These are phyloP conservation scores for Chrysolina haemoptera DNA, from an alignment of 2,888 invertebrate genomes.

Conservation along the genomic window DNA sequence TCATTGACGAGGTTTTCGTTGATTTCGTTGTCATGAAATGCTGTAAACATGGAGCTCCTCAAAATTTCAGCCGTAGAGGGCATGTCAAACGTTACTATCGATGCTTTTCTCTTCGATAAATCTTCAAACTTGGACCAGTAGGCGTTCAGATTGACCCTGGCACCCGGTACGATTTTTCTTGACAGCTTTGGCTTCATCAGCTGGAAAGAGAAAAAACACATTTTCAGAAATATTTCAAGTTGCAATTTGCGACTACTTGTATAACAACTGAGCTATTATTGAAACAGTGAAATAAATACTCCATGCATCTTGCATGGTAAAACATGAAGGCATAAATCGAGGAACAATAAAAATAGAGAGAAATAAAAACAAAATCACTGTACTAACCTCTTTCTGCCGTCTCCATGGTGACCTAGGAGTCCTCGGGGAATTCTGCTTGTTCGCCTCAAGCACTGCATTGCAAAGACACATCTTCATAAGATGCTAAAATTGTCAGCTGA, in stretches of 20 bases:
- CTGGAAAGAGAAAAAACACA: slow-evolving; percentile 67
- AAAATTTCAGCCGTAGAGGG: slow-evolving; percentile 62
- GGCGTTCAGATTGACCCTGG: slow-evolving; percentile 77
- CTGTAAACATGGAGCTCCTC: slow-evolving; percentile 66
- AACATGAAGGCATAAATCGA: not conserved
- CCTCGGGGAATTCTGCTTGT: slow-evolving; percentile 68
- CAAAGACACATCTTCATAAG: slow-evolving; percentile 72
- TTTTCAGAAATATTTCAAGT: not conserved
- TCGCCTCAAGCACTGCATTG: slow-evolving; percentile 69
- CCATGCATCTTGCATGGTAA: not conserved
- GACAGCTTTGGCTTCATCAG: slow-evolving; percentile 74
- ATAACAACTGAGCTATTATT: not conserved
- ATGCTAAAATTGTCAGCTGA: slow-evolving; percentile 44
- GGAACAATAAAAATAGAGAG: not conserved
- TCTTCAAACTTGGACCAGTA: slow-evolving; percentile 77
- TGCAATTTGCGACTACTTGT: too few species aligned
- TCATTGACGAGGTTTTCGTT: slow-evolving; percentile 76
- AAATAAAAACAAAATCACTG: slow-evolving; percentile 17
- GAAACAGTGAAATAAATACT: too few species aligned
- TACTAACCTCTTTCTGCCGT: slow-evolving; percentile 74
- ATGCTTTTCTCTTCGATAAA: slow-evolving; percentile 59
- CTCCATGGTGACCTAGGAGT: slow-evolving; percentile 74
- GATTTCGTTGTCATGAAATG: slow-evolving; percentile 68
- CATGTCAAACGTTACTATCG: slow-evolving; percentile 70
- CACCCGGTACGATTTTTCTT: slow-evolving; percentile 73